A percentile compares a stretch with the other conserved stretches of the same genome.
phyloP scores from a whole-genome alignment of 2,797 vertebrate genomes.

The Darevskia mixta region DNA sequence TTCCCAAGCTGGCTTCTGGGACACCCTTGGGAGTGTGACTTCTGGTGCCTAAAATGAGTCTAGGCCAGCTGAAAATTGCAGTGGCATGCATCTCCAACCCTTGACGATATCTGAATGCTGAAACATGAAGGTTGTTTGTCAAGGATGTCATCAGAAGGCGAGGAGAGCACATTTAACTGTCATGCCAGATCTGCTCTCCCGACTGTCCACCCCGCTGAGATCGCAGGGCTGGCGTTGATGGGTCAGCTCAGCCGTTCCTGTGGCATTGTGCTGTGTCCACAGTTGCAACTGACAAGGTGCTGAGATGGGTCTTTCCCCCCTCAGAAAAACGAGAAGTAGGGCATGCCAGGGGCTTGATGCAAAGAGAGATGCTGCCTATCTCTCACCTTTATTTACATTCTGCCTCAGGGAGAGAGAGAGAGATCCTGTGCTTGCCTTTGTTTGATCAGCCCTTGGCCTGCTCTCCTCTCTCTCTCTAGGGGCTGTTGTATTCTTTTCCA shows the following conservation, averaged over 20 bases:
- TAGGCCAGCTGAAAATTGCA: conserved; percentile 19
- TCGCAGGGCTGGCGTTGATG: conserved; percentile 1
- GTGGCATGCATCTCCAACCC: neutral
- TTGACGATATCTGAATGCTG: neutral
- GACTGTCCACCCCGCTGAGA: neutral
- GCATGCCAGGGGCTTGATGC: conserved; percentile 2
- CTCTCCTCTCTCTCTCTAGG: neutral
- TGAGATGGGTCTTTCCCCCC: conserved; percentile 2
- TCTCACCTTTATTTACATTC: neutral
- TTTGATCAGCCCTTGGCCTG: no score
- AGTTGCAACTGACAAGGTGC: conserved; percentile 32
- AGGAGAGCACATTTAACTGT: conserved; percentile 22
- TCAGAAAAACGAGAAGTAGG: conserved; percentile 1
- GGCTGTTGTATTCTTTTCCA: neutral
- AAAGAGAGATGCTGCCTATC: neutral
- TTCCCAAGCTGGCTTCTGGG: neutral
- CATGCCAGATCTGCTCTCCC: conserved; percentile 30
- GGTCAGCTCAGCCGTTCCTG: neutral
- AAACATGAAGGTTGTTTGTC: conserved; percentile 32
- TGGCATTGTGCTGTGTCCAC: conserved; percentile 25
- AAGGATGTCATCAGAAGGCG: conserved; percentile 38
- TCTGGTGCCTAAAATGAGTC: neutral
- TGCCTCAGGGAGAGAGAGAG: neutral
- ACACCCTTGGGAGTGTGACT: neutral
- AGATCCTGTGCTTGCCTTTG: neutral